Evolutionary conservation across 2,113 vertebrate genomes (phyloP).

Genomic region (Macquaria australasica): DNA sequence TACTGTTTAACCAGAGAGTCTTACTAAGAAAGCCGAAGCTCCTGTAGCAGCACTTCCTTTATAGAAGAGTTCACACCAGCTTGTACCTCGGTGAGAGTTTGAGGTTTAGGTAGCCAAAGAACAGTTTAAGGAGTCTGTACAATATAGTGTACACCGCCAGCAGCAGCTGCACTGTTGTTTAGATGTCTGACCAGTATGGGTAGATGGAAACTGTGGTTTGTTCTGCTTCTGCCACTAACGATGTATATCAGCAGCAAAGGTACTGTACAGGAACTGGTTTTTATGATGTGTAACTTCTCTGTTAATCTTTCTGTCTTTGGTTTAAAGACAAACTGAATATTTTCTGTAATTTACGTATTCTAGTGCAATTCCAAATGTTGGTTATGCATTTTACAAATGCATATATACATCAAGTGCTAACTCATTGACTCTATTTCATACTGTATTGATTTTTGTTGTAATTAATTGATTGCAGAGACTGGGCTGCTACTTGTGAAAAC

Average conservation of each 20-base stretch:
- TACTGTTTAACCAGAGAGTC: neutral
- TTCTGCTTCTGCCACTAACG: neutral
- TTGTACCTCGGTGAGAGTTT: neutral
- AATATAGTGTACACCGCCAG: neutral
- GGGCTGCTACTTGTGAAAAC: slow-evolving; percentile 5
- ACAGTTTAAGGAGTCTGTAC: neutral
- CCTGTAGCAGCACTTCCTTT: neutral
- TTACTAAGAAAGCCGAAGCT: neutral
- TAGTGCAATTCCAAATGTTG: neutral
- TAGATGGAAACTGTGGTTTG: neutral
- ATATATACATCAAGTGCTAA: neutral
- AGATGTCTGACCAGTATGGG: neutral
- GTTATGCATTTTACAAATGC: neutral
- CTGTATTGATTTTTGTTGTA: too few species aligned
- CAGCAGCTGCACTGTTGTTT: neutral
- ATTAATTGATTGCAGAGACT: slow-evolving; percentile 15
- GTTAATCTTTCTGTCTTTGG: neutral
- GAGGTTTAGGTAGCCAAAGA: neutral
- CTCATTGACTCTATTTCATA: neutral
- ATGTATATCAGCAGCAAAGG: neutral
- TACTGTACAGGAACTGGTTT: neutral
- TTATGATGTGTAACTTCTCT: neutral
- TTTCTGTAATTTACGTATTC: neutral
- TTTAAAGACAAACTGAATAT: neutral
- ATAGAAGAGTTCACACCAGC: neutral